Evolutionary conservation across 2,113 vertebrate genomes (phyloP).

Genomic region (Plecotus auritus): DNA sequence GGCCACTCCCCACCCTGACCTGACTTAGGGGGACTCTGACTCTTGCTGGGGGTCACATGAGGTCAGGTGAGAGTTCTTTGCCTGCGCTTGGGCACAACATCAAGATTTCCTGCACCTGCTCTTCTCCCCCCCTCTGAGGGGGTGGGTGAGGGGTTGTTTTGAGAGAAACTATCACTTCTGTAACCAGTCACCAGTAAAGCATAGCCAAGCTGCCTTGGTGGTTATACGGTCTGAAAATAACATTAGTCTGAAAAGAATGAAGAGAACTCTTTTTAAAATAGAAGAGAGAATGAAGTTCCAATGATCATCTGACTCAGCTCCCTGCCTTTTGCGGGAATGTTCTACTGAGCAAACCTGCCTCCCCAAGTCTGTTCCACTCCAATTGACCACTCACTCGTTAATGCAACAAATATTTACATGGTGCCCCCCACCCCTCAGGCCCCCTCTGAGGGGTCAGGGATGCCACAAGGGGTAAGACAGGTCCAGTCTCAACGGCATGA

Average conservation of each 20-base stretch:
- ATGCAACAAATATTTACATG: background rate
- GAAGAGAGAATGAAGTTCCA: background rate
- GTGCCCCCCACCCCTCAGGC: too few species aligned
- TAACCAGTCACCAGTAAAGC: background rate
- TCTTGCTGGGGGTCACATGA: background rate
- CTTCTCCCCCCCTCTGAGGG: background rate
- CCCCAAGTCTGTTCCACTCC: background rate
- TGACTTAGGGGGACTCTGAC: background rate
- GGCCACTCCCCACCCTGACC: too few species aligned
- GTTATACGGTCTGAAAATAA: background rate
- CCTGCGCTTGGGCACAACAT: background rate
- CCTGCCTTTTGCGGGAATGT: background rate
- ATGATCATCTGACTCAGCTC: background rate
- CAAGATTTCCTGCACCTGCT: background rate
- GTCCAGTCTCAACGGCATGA: background rate
- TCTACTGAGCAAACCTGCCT: background rate
- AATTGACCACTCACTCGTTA: background rate
- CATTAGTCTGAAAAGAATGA: background rate
- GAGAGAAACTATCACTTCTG: background rate
- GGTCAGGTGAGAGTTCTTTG: background rate
- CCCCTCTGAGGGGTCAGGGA: background rate
- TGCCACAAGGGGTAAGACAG: background rate
- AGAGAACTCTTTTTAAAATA: background rate
- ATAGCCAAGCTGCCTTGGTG: background rate
- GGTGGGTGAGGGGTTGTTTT: background rate